Percentiles rank a stretch among this genome's conserved stretches.
Conservation (phyloP, 1,140 invertebrate genomes). For the Hylaeus anthracinus region DNA sequence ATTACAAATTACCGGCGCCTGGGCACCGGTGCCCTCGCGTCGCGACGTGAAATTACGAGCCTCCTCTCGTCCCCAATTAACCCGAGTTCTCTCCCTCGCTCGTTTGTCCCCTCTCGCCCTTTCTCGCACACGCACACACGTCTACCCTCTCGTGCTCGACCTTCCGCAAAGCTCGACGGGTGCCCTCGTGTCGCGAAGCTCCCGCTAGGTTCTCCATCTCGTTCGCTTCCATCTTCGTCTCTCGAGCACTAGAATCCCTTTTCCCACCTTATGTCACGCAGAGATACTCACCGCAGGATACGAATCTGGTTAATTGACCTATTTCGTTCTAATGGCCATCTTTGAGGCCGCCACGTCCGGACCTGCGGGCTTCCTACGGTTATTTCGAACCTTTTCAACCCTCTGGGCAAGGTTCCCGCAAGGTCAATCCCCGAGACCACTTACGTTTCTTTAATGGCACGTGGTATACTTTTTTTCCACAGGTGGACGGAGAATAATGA, state of each 20-base stretch:
- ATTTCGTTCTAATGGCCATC: slow-evolving; percentile 36
- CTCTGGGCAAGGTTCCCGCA: neutral
- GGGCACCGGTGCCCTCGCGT: slow-evolving; percentile 54
- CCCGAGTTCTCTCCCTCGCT: slow-evolving; percentile 31
- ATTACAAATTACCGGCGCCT: slow-evolving; percentile 61
- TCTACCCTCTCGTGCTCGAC: slow-evolving; percentile 29
- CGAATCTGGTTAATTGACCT: slow-evolving; percentile 46
- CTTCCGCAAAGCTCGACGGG: slow-evolving; percentile 44
- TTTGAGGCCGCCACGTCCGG: slow-evolving; percentile 5
- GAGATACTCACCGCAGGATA: slow-evolving; percentile 35
- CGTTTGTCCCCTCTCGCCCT: neutral
- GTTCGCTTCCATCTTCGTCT: slow-evolving; percentile 12
- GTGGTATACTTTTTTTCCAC: too few relatives aligned
- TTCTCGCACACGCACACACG: neutral
- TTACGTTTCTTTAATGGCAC: too few relatives aligned
- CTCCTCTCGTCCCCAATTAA: slow-evolving; percentile 63
- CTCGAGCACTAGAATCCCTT: neutral
- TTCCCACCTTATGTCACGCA: slow-evolving; percentile 16
- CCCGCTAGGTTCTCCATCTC: slow-evolving; percentile 42
- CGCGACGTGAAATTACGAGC: slow-evolving; percentile 66
- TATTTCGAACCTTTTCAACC: neutral
- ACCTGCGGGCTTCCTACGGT: neutral
- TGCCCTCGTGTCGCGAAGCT: slow-evolving; percentile 46
- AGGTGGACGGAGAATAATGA: too few relatives aligned
- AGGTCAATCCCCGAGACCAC: too few relatives aligned